Evolutionary conservation across 2,888 invertebrate species (phyloP), one percentile per base, ranked within the genome.

Genomic region (Synergus gifuensis): DNA sequence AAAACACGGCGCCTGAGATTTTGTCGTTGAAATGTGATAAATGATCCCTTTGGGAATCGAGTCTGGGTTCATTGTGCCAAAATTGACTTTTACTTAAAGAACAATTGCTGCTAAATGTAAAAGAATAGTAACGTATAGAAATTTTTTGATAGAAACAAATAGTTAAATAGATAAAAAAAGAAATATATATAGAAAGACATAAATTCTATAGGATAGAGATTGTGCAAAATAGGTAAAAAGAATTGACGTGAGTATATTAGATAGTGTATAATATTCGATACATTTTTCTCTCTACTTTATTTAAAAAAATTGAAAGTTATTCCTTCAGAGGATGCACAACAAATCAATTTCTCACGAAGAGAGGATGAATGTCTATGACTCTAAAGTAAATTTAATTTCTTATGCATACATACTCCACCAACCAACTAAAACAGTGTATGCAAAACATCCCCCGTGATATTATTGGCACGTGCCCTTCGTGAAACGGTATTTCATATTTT

Each of bases 381-480:
- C n/a, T 28, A 46, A 7, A 16, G 16, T 69, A 16, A 69, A 69
- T 49, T 46, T 28, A 69, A 22, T 69, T 69, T 69, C 54, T 9
- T 54, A 54, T n/a, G n/a, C n/a, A 2, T n/a, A n/a, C 7, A 9
- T 8, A n/a, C n/a, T 8, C 8, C 16, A 63, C 16, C 36, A 11
- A 11, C 9, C 49, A 67, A 11, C 2, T 69, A 28, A 49, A 46
- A 69, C 49, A 46, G 49, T 69, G 22, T 22, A 69, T 69, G 69
- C 28, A 69, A 69, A 69, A 69, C 46, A 46, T 69, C 4, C 16
- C 5, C 28, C 49, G 46, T 46, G 46, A 28, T 46, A 46, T 49
- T 69, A 46, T 69, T 69, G 69, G 69, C 69, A 69, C 49, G 69
- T 69, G 49, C 69, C 69, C 49, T 69, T 49, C 46, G 69, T 69